Evolutionary conservation across 2,888 invertebrate genomes (phyloP), one percentile per base, ranked within the genome.

Genomic region (Agriopis aurantiaria): DNA sequence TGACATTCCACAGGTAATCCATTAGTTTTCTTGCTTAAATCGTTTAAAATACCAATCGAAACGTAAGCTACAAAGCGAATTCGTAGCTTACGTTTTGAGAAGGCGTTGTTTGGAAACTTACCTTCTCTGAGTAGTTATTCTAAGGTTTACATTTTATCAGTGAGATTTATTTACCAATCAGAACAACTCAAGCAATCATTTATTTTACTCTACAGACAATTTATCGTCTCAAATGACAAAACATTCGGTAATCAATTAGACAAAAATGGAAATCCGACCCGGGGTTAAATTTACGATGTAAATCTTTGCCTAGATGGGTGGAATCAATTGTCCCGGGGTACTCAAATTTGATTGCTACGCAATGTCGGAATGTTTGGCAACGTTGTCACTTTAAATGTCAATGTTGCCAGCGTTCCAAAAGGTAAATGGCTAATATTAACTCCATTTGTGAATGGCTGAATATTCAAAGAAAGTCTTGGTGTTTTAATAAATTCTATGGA

Each of bases 211-310:
- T 41, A n/a, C 57, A 57, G 23, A 23, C 45, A 45, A 53, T 52
- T 48, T 46, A n/a, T 46, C 52, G 23, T 53, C 57, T 53, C 63
- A 59, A 63, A 23, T 64, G 58, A 64, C 64, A 64, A 64, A 64
- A 56, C 23, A 64, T 65, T 62, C 58, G 49, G 59, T 46, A 46
- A 53, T 46, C 52, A 58, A 45, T 65, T 65, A 59, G 52, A 46
- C 40, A 45, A 53, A 55, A 63, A 55, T 63, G 55, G 63, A 63
- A 63, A 63, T 55, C 45, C 55, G n/a, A 48, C 3, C 46, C 48
- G 8, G 48, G 12, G 59, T 48, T 33, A 46, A 60, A 49, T 60
- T 60, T 7, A 51, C 60, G 60, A 60, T 51, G 60, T 60, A 33
- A 60, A 57, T 57, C 57, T 57, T 45, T 57, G 43, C 14, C 43